Conservation (phyloP, 2,797 vertebrate species). For the Siniperca undulata region DNA sequence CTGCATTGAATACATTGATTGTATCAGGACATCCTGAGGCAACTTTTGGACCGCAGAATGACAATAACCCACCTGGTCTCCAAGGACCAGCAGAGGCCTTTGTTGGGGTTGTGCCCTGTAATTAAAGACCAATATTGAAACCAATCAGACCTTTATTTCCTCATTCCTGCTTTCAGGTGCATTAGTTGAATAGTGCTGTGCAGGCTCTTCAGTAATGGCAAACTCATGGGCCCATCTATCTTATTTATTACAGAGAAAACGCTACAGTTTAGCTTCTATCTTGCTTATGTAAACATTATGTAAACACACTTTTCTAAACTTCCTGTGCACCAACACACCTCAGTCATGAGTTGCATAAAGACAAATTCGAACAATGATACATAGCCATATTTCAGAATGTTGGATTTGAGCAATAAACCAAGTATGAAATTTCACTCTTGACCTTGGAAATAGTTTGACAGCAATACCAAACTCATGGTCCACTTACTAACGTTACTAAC, state of each 20-base stretch:
- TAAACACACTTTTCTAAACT: conserved; percentile 50
- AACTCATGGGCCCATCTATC: conserved; percentile 73
- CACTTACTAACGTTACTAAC: not conserved
- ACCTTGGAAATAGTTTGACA: conserved; percentile 2
- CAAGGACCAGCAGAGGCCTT: not conserved
- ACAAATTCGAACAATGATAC: not conserved
- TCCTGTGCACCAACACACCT: not conserved
- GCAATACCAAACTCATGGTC: not conserved
- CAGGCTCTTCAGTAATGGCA: conserved; percentile 74
- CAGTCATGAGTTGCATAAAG: not conserved
- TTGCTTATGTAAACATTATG: conserved; percentile 62
- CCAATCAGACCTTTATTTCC: conserved; percentile 55
- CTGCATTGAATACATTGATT: conserved; percentile 31
- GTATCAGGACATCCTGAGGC: conserved; percentile 8
- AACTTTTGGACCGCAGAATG: conserved; percentile 19
- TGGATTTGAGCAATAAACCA: not conserved
- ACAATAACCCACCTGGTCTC: conserved; percentile 13
- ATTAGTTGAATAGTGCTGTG: conserved; percentile 76
- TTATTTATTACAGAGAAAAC: conserved; percentile 73
- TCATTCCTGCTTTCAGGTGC: conserved; percentile 47
- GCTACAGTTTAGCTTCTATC: conserved; percentile 53
- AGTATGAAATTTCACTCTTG: not conserved
- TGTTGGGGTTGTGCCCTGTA: conserved; percentile 19
- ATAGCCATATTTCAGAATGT: not conserved
- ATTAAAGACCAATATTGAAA: conserved; percentile 61